A percentile compares a stretch with the other conserved stretches of the same genome.
These are phyloP conservation scores for Pelecanus crispus DNA, from an alignment of 2,113 vertebrate species.

Conservation along the genomic window DNA sequence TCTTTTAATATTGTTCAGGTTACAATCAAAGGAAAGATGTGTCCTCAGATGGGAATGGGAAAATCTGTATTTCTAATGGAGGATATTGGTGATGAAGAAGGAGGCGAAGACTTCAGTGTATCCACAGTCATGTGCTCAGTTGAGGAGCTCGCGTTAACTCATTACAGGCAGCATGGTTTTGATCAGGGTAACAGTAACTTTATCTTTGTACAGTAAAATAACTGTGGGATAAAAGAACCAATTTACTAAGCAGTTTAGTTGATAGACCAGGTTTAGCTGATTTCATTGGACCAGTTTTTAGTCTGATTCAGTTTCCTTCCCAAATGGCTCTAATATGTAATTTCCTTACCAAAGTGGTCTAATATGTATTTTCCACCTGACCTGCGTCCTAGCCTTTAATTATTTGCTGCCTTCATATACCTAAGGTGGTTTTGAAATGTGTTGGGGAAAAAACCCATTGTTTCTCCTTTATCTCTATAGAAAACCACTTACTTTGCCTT, in stretches of 20 bases:
- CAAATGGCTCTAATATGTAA: not conserved
- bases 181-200: constrained; percentile 82
- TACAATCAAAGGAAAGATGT: constrained; percentile 89
- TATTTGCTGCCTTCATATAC: not conserved
- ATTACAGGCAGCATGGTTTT: constrained; percentile 85
- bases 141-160: constrained; percentile 85
- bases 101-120: not conserved
- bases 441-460: not conserved
- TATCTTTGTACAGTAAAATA: not conserved
- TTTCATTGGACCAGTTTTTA: not conserved
- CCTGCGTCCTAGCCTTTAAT: not conserved
- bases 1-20: too few species aligned
- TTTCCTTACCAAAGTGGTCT: not conserved
- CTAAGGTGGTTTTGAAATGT: not conserved
- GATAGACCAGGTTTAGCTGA: not conserved
- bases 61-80: constrained; percentile 89
- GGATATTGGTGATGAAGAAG: constrained; percentile 11
- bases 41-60: constrained; percentile 85
- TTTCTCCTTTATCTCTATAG: not conserved
- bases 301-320: not conserved
- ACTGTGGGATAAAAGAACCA: not conserved
- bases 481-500: not conserved
- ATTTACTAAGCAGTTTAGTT: not conserved
- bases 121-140: constrained; percentile 89
- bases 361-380: not conserved